Base-by-base conservation (phyloP, 2,113 vertebrate genomes). In the Campylorhamphus procurvoides region DNA sequence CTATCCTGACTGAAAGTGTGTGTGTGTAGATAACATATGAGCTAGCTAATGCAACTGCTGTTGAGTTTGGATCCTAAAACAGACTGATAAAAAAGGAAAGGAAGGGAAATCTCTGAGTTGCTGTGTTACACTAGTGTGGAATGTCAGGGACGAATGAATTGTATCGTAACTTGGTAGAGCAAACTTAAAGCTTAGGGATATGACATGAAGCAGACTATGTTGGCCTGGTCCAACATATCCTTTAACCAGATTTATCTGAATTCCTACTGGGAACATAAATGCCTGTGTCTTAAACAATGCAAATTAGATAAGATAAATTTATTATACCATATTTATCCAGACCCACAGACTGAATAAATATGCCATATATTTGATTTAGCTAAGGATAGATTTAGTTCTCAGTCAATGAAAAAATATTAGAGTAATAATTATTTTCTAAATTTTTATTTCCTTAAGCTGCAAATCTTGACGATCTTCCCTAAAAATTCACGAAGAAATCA, bases 1-100 rank as follows among this genome's bases (percentile, higher is more conserved):
- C 47, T 24, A 10, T 12, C 27, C 20, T 59, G 40, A 71, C 24
- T 28, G 66, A 86, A 55, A 0, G 0, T 17, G 4, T 19, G 37
- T 2, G 1, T 2, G 1, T 10, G 13, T 3, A 40, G 47, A 42
- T 44, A 85, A 52, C 3, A 18, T 8, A 12, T 31, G 29, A 35
- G 8, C 27, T 20, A 72, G 40, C 20, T 60, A 12, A 28, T 12
- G 18, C 40, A 50, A 29, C 20, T 67, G 17, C 14, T 44, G 25
- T 58, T 13, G 17, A 63, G 19, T 77, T 69, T 49, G 3, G 10
- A 35, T 68, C 27, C 27, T 56, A 39, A 67, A 90, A n/a, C 3
- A 18, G 13, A 82, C 42, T 19, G 3, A 22, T 62, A 19, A n/a
- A 52, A 64, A 69, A 23, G 8, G 7, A 75, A 72, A 72, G 29